A percentile compares a stretch with the other conserved stretches of the same genome.
These are phyloP conservation scores for Gymnarchus niloticus DNA, from an alignment of 2,113 vertebrate species.

Conservation along the genomic window DNA sequence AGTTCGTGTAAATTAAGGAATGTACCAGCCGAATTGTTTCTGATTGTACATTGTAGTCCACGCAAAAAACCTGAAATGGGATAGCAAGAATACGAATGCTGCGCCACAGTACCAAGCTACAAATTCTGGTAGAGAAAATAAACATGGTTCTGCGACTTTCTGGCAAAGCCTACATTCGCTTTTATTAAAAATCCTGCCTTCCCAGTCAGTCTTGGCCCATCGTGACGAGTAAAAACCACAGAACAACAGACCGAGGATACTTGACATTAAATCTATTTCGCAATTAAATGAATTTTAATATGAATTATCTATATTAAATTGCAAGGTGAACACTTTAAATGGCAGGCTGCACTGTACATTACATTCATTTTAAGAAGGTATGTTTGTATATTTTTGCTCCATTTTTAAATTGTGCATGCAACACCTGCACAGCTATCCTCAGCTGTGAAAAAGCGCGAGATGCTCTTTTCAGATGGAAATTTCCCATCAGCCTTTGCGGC, in stretches of 20 bases:
- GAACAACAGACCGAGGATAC: not conserved
- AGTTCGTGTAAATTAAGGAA: not conserved
- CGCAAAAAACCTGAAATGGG: not conserved
- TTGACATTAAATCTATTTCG: too few species aligned
- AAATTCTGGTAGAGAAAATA: not conserved
- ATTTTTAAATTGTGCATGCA: not conserved
- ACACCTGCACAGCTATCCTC: not conserved
- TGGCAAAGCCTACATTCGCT: not conserved
- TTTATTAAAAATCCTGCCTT: not conserved
- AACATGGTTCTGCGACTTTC: not conserved
- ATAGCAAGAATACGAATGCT: not conserved
- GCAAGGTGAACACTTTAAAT: not conserved
- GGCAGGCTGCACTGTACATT: not conserved
- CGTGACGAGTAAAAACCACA: not conserved
- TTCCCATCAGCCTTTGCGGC: slow-evolving; percentile 64
- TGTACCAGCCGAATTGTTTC: too few species aligned
- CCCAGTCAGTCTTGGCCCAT: not conserved
- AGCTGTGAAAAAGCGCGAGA: slow-evolving; percentile 53
- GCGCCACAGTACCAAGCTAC: not conserved
- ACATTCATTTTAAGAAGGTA: not conserved
- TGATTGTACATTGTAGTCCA: not conserved
- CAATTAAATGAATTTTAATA: too few species aligned
- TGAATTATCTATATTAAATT: not conserved
- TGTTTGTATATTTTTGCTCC: not conserved
- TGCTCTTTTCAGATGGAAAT: not conserved